A percentile compares a stretch with the other conserved stretches of the same genome.
Evolutionary conservation across 1,140 invertebrate genomes (phyloP).

Genomic region (Lucilia cuprina): DNA sequence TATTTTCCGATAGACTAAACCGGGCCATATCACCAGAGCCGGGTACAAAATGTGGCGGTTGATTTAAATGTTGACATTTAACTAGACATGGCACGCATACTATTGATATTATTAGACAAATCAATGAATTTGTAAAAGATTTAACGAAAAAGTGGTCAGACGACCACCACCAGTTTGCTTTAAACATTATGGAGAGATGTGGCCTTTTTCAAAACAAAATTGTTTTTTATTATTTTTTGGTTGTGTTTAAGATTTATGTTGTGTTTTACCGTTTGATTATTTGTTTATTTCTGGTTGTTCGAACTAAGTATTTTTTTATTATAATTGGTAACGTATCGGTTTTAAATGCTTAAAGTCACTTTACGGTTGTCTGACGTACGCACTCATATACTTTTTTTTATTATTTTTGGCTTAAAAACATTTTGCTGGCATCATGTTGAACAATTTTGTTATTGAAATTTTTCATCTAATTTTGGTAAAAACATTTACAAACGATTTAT

Average conservation of each 20-base stretch:
- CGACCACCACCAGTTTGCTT: constrained; percentile 24
- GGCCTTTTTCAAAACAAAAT: neutral
- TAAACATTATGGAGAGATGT: neutral
- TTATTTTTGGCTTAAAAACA: too few relatives aligned
- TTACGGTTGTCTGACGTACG: too few relatives aligned
- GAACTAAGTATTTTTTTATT: too few relatives aligned
- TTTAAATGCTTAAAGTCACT: too few relatives aligned
- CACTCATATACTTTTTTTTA: too few relatives aligned
- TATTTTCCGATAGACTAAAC: constrained; percentile 78
- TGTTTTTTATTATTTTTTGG: neutral
- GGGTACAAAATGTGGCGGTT: constrained; percentile 76
- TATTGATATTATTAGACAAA: neutral
- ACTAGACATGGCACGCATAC: constrained; percentile 4
- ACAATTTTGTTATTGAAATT: neutral
- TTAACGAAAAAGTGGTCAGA: constrained; percentile 24
- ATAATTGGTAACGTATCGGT: too few relatives aligned
- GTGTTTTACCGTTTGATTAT: neutral
- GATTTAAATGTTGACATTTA: constrained; percentile 66
- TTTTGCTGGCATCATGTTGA: neutral
- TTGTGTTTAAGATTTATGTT: neutral
- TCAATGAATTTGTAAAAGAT: neutral
- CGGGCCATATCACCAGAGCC: constrained; percentile 78
- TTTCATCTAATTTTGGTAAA: neutral
- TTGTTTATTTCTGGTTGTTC: neutral
- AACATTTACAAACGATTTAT: neutral